phyloP scores from a whole-genome alignment of 2,888 invertebrate species.

The Malacosoma neustria region DNA sequence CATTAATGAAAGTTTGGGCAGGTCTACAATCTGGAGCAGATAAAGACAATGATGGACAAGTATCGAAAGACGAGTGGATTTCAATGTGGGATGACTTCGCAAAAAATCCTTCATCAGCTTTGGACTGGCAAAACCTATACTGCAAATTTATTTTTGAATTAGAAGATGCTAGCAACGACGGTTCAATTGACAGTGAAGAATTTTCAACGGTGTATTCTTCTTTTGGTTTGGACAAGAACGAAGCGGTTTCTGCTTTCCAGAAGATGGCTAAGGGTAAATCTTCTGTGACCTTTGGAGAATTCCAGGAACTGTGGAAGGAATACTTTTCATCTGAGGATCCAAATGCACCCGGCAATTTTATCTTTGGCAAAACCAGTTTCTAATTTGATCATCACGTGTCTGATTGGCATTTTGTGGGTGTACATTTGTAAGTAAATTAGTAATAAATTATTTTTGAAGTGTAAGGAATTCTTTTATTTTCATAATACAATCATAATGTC shows the following conservation, averaged over 20 bases:
- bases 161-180: conserved; percentile 88
- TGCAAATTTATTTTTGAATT: conserved; percentile 91
- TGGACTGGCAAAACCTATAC: conserved; percentile 89
- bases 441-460: too few relatives aligned
- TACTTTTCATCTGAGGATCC: conserved; percentile 76
- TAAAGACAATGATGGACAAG: conserved; percentile 88
- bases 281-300: conserved; percentile 85
- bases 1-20: conserved; percentile 88
- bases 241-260: conserved; percentile 84
- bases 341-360: conserved; percentile 65
- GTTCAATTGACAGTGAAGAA: conserved; percentile 83
- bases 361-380: conserved; percentile 78
- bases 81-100: conserved; percentile 80
- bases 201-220: conserved; percentile 86
- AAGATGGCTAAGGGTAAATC: conserved; percentile 84
- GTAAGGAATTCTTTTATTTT: too few relatives aligned
- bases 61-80: conserved; percentile 53
- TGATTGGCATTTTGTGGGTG: too few relatives aligned
- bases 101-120: conserved; percentile 74
- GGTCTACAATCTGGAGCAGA: conserved; percentile 87
- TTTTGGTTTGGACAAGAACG: conserved; percentile 82
- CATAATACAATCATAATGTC: too few relatives aligned
- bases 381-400: too few relatives aligned
- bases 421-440: too few relatives aligned
- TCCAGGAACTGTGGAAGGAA: conserved; percentile 86